These are phyloP conservation scores for Toxostoma redivivum DNA, from an alignment of 2,113 vertebrate genomes.

Conservation along the genomic window DNA sequence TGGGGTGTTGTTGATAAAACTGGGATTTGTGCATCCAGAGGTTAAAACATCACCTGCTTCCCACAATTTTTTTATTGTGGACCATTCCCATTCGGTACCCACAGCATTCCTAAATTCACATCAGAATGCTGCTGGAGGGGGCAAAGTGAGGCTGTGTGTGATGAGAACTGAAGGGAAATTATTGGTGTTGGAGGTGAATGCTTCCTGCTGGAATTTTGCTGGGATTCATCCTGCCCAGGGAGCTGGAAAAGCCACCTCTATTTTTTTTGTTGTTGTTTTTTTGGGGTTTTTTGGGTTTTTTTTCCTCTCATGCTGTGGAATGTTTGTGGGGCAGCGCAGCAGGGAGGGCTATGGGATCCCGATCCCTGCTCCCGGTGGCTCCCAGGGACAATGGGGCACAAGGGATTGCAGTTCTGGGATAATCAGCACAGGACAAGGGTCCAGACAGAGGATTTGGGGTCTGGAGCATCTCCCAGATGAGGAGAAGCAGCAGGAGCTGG, in stretches of 20 bases:
- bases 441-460: background rate
- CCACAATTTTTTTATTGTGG: rapidly evolving
- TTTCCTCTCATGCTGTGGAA: rapidly evolving
- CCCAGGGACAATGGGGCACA: too few relatives aligned
- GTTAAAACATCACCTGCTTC: background rate
- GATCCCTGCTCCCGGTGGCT: too few relatives aligned
- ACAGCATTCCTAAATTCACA: rapidly evolving
- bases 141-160: background rate
- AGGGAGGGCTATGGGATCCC: background rate
- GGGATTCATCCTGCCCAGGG: background rate
- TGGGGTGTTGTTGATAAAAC: rapidly evolving
- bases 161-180: background rate
- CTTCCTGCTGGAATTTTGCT: background rate
- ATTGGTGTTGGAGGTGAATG: rapidly evolving
- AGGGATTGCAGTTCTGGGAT: background rate
- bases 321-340: background rate
- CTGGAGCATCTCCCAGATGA: background rate
- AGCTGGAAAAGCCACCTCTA: background rate
- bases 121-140: rapidly evolving
- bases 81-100: background rate
- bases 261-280: too few relatives aligned
- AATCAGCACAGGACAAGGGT: rapidly evolving
- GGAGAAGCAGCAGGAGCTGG: background rate
- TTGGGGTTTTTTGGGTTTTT: too few relatives aligned
- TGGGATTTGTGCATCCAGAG: background rate